phyloP scores from a whole-genome alignment of 2,113 vertebrate species.

The Clarias gariepinus region DNA sequence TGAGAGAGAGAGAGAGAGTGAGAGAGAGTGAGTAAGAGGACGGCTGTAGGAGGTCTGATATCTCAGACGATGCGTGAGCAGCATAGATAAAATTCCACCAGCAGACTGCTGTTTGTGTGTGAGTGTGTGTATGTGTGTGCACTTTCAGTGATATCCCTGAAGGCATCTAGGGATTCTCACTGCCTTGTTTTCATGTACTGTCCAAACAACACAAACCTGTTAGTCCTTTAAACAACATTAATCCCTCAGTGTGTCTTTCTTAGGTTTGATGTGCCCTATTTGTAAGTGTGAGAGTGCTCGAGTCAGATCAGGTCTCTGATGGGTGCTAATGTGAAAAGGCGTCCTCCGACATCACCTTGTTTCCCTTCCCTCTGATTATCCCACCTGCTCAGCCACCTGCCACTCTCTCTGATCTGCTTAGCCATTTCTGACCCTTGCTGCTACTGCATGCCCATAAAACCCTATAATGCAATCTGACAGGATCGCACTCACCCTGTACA shows the following conservation, averaged over 20 bases:
- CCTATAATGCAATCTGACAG: conserved; percentile 31
- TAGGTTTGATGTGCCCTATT: conserved; percentile 13
- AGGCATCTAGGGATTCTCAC: neutral
- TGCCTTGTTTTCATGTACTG: conserved; percentile 14
- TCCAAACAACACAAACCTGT: conserved; percentile 8
- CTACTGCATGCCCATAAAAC: neutral
- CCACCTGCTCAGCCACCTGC: conserved; percentile 55
- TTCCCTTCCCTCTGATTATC: conserved; percentile 45
- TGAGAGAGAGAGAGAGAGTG: conserved; percentile 20
- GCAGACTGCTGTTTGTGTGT: conserved; percentile 26
- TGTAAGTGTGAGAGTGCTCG: conserved; percentile 18
- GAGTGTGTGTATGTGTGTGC: conserved; percentile 34
- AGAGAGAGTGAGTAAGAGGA: conserved; percentile 27
- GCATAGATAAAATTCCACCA: conserved; percentile 48
- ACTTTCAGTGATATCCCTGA: neutral
- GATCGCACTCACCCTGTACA: conserved; percentile 28
- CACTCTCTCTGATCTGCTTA: conserved; percentile 34
- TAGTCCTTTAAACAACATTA: conserved; percentile 28
- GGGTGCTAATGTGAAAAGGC: conserved; percentile 34
- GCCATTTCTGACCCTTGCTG: conserved; percentile 28
- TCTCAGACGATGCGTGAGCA: conserved; percentile 58
- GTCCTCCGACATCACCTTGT: conserved; percentile 50
- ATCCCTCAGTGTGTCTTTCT: conserved; percentile 15
- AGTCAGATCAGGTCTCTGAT: conserved; percentile 32
- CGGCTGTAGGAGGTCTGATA: conserved; percentile 53